Evolutionary conservation across 1,140 invertebrate species (phyloP).

Genomic region (Gyrodactylus salaris): DNA sequence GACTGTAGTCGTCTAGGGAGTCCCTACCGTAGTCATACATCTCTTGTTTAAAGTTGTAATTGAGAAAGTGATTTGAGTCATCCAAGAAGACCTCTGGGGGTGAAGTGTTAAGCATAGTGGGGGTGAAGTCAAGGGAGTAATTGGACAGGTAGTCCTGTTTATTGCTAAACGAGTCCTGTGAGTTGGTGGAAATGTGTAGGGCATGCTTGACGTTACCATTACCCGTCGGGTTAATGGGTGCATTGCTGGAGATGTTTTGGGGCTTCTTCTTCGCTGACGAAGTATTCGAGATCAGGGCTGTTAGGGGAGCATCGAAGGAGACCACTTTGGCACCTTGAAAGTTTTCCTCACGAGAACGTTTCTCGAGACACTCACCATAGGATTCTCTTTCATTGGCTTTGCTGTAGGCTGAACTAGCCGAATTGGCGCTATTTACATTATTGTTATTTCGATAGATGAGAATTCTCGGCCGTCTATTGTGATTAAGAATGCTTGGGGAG

Average conservation of each 20-base stretch:
- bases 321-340: background rate
- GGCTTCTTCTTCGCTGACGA: background rate
- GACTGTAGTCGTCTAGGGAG: background rate
- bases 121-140: background rate
- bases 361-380: background rate
- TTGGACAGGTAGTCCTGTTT: background rate
- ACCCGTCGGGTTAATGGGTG: too few relatives aligned
- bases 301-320: background rate
- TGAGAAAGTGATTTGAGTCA: background rate
- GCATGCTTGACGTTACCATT: background rate
- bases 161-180: background rate
- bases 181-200: background rate
- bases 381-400: background rate
- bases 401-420: background rate
- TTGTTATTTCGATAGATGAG: background rate
- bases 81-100: background rate
- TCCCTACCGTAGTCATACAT: background rate
- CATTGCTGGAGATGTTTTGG: background rate
- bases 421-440: background rate
- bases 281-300: background rate
- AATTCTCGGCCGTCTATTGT: background rate
- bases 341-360: background rate
- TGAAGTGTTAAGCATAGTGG: background rate
- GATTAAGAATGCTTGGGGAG: background rate
- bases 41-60: background rate